A percentile compares a stretch with the other conserved stretches of the same genome.
phyloP scores from a whole-genome alignment of 1,140 invertebrate species.

The Ceratosolen fusciceps region DNA sequence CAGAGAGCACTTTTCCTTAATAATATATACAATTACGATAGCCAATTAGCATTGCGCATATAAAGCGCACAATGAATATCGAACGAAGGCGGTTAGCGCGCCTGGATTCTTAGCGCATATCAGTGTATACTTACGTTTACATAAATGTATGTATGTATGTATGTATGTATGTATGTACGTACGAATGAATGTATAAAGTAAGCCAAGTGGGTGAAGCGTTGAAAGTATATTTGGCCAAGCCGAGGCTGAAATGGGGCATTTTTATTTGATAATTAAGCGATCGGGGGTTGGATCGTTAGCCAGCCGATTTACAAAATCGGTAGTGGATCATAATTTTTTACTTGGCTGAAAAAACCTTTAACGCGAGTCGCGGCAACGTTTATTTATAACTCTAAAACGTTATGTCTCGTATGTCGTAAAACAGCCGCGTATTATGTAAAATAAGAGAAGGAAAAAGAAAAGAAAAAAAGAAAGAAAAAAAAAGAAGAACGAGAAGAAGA shows the following conservation, averaged over 20 bases:
- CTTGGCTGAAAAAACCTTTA: too few species aligned
- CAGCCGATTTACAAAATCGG: too few species aligned
- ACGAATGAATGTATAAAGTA: too few species aligned
- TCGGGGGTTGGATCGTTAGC: too few species aligned
- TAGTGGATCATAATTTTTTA: too few species aligned
- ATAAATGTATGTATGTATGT: too few species aligned
- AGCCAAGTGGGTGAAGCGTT: not conserved
- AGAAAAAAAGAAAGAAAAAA: too few species aligned
- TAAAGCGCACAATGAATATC: not conserved
- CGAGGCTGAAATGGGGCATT: not conserved
- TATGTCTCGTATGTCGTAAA: not conserved
- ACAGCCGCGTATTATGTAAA: not conserved
- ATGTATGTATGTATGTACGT: too few species aligned
- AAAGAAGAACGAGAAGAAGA: too few species aligned
- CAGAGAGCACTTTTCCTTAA: not conserved
- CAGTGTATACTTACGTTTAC: too few species aligned
- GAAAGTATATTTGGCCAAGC: not conserved
- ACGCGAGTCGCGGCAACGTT: not conserved
- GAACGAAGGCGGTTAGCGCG: not conserved
- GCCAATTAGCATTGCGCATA: not conserved
- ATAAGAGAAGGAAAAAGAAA: not conserved
- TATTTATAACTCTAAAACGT: slow-evolving; percentile 13
- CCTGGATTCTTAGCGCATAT: not conserved
- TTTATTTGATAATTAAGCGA: too few species aligned
- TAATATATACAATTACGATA: not conserved